These are phyloP conservation scores for Acanthococcus lagerstroemiae DNA, from an alignment of 2,888 invertebrate genomes.

Conservation along the genomic window DNA sequence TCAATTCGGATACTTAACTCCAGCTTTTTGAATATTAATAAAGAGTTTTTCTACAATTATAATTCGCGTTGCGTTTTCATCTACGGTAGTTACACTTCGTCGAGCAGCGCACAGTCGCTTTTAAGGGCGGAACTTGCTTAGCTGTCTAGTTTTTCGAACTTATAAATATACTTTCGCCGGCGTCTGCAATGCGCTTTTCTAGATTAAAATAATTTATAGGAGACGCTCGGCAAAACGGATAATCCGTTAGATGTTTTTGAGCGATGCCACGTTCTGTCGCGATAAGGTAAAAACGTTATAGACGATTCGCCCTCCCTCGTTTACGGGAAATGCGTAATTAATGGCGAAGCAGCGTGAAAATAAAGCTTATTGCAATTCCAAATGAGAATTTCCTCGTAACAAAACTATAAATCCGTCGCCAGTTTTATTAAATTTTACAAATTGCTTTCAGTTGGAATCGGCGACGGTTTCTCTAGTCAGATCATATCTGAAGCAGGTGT, in stretches of 20 bases:
- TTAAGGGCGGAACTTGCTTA: background rate
- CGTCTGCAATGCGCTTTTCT: background rate
- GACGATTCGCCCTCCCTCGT: background rate
- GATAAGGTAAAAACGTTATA: background rate
- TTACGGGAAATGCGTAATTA: background rate
- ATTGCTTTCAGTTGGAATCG: conserved; percentile 21
- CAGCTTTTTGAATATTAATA: no score
- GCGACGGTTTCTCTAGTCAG: conserved; percentile 8
- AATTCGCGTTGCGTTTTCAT: no score
- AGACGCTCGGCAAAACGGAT: background rate
- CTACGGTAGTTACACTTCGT: no score
- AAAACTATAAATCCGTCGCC: conserved; percentile 27
- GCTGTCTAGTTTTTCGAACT: background rate
- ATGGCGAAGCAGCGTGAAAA: background rate
- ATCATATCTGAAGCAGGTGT: conserved; percentile 4
- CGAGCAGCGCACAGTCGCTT: no score
- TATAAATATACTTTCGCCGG: no score
- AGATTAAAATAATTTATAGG: background rate
- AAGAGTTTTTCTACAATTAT: no score
- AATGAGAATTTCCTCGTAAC: background rate
- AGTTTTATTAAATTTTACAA: conserved; percentile 30
- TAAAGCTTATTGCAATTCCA: background rate
- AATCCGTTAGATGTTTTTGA: background rate
- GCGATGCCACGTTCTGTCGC: background rate
- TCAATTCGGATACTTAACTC: no score